A percentile compares a stretch with the other conserved stretches of the same genome.
These are phyloP conservation scores for Sinohyriopsis cumingii DNA, from an alignment of 2,888 invertebrate species.

Conservation along the genomic window DNA sequence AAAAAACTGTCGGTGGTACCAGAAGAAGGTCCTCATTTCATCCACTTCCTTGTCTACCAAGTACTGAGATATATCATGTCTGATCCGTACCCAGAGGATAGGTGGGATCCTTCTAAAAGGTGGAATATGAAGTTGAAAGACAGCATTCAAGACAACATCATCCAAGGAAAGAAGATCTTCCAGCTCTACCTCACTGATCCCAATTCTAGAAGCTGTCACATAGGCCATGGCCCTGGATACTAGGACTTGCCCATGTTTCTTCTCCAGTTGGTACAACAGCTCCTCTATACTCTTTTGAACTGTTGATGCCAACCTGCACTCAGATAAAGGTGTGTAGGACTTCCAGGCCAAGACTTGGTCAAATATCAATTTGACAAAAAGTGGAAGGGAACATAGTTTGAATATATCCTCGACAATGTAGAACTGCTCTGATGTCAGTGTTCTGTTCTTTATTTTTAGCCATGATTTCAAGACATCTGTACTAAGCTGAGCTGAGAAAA, in stretches of 20 bases:
- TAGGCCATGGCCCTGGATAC: constrained; percentile 59
- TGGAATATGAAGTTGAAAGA: constrained; percentile 62
- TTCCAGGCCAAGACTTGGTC: constrained; percentile 58
- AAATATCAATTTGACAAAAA: constrained; percentile 61
- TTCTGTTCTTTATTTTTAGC: constrained; percentile 43
- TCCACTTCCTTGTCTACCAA: constrained; percentile 62
- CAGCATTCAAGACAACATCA: constrained; percentile 57
- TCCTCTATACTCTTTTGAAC: constrained; percentile 60
- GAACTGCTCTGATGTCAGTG: constrained; percentile 54
- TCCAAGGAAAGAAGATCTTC: constrained; percentile 66
- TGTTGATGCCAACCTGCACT: constrained; percentile 40
- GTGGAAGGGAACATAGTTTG: constrained; percentile 54
- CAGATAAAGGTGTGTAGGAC: constrained; percentile 53
- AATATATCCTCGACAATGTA: constrained; percentile 52
- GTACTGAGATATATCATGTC: constrained; percentile 57
- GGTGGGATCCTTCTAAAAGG: constrained; percentile 65
- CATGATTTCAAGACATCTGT: constrained; percentile 52
- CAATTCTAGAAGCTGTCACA: constrained; percentile 56
- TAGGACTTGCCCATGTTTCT: constrained; percentile 55
- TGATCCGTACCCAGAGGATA: constrained; percentile 58
- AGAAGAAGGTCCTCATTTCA: constrained; percentile 59
- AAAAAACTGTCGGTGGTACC: constrained; percentile 67
- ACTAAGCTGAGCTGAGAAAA: constrained; percentile 53
- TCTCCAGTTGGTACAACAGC: constrained; percentile 58
- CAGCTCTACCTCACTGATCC: constrained; percentile 62